phyloP scores from a whole-genome alignment of 2,888 invertebrate genomes.

The Yponomeuta sedellus region DNA sequence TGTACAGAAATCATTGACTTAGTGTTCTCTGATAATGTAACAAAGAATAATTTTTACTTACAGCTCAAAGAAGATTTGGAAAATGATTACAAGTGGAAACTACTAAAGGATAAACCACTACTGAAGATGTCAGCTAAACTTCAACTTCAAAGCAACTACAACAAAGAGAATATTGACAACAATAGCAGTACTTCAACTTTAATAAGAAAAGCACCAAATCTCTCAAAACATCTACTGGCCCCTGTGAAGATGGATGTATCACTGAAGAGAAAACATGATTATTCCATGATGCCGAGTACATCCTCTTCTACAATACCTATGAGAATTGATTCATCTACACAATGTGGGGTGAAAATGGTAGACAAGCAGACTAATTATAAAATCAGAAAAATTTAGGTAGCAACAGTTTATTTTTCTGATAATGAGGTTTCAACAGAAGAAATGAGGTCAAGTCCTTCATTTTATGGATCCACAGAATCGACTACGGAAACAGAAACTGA shows the following conservation, averaged over 20 bases:
- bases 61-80: not conserved
- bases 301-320: not conserved
- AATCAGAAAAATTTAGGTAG: not conserved
- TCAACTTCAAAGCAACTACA: not conserved
- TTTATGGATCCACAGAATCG: slow-evolving; percentile 1
- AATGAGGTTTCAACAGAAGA: not conserved
- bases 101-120: not conserved
- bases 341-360: not conserved
- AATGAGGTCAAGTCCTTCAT: not conserved
- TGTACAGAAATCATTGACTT: no score
- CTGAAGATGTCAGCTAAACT: not conserved
- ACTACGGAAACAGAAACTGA: not conserved
- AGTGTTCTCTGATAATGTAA: no score
- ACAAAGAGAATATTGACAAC: no score
- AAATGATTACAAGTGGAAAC: not conserved
- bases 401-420: not conserved
- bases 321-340: not conserved
- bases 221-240: not conserved
- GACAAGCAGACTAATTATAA: not conserved
- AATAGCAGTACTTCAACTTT: not conserved
- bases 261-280: not conserved
- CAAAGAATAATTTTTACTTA: no score
- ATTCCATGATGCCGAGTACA: not conserved
- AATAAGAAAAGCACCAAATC: not conserved
- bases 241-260: not conserved